Base-by-base conservation (phyloP, 2,888 invertebrate species). In the Lypha dubia region DNA sequence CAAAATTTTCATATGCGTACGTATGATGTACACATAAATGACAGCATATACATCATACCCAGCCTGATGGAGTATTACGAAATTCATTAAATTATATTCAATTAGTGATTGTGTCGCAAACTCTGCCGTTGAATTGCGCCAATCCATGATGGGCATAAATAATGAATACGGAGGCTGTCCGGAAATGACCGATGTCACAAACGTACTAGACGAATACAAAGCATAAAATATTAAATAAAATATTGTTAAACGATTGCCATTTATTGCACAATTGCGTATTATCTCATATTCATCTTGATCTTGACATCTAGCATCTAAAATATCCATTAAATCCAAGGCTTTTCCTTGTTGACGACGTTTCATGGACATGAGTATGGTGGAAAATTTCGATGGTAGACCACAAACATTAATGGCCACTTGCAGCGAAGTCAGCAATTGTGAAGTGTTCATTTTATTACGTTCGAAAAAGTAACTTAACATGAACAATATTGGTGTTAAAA, bases 361-460 rank as follows among this genome's bases (percentile, higher is more conserved):
- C 11, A 88, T 20, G 3, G 70, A 58, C 24, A 80, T 74, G 3
- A 56, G 77, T 24, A 88, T 13, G 0, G 83, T 68, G 15, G 85
- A 46, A 1, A 88, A 79, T 77, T 89, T 89, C 0, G 79, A 24
- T 0, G 88, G 84, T 24, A 87, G 74, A 5, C 84, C 86, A 17
- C 75, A 87, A 0, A 87, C 87, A 76, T 89, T 82, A 22, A 88
- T 83, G 49, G 84, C 87, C 44, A 86, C 88, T 67, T 89, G 88
- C 1, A 89, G 24, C 5, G 88, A 88, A 20, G 88, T 88, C 15
- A 89, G 70, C 32, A 89, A 32, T n/a, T 87, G 86, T 7, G 79
- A 84, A 9, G 84, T 84, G 7, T 86, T 84, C 85, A 88, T 68
- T 49, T 81, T 32, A 11, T 67, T 32, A 15, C 46, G n/a, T 20